Evolutionary conservation across 92 coral and sea anemone genomes (phyloP).

Genomic region (Phymanthus crucifer): DNA sequence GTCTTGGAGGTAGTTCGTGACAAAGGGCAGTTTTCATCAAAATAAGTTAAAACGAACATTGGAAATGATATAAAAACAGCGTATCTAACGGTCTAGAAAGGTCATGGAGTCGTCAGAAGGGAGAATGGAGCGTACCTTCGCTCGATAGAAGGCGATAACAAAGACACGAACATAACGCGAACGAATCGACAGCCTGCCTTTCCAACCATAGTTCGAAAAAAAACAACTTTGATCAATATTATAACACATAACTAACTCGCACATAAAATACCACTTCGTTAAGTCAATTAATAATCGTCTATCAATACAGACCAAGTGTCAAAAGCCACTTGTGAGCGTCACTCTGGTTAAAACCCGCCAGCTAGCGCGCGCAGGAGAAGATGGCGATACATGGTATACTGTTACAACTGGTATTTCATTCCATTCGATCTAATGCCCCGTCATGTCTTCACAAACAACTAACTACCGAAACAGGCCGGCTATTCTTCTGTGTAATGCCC

Average conservation of each 20-base stretch:
- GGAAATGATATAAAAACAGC: neutral
- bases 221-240: neutral
- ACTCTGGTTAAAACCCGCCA: conserved; percentile 1
- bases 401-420: conserved; percentile 8
- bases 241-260: neutral
- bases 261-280: conserved; percentile 24
- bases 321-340: conserved; percentile 33
- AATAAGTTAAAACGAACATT: neutral
- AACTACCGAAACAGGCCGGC: neutral
- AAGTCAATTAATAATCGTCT: conserved; percentile 33
- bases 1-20: neutral
- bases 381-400: conserved; percentile 4
- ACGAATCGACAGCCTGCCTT: neutral
- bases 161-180: neutral
- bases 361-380: neutral
- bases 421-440: conserved; percentile 18
- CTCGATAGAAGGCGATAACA: too few species aligned
- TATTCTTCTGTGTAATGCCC: conserved; percentile 19
- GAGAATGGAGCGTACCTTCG: too few species aligned
- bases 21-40: neutral
- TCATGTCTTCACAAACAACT: conserved; percentile 19
- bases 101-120: neutral
- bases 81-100: conserved; percentile 8
- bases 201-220: neutral
- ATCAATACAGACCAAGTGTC: conserved; percentile 40